Percentiles rank a stretch among this genome's conserved stretches.
Evolutionary conservation across 2,888 invertebrate genomes (phyloP).

Genomic region (Oconnorella tubifera): DNA sequence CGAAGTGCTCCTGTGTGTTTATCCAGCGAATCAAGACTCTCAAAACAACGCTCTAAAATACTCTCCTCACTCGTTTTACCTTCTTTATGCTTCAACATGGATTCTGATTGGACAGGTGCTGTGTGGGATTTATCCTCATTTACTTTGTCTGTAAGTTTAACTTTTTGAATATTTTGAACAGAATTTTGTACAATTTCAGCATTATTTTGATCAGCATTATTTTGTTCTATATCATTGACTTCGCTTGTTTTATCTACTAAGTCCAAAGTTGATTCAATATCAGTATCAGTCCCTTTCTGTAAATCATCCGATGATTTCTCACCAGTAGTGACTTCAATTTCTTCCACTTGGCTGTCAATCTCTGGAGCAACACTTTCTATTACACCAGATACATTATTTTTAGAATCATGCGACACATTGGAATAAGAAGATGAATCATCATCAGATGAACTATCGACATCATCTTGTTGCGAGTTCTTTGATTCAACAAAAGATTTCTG

Average conservation of each 20-base stretch:
- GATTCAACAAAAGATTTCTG: constrained; percentile 21
- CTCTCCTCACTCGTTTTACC: neutral
- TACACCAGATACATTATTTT: neutral
- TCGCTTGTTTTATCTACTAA: too few relatives aligned
- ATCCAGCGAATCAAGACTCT: constrained; percentile 44
- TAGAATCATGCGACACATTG: neutral
- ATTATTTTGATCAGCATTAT: neutral
- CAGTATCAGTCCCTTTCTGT: too few relatives aligned
- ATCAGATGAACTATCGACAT: constrained; percentile 1
- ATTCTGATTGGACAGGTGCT: neutral
- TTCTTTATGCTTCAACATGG: constrained; percentile 1
- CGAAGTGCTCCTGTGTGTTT: constrained; percentile 67
- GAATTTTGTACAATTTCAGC: too few relatives aligned
- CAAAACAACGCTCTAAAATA: neutral
- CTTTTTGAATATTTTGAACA: too few relatives aligned
- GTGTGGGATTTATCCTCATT: too few relatives aligned
- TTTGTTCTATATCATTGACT: neutral
- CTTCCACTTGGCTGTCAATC: neutral
- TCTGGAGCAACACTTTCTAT: neutral
- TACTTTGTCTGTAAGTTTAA: too few relatives aligned
- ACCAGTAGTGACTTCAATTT: too few relatives aligned
- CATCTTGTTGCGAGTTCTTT: neutral
- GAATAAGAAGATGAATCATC: neutral
- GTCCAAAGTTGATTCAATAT: too few relatives aligned
- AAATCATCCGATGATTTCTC: too few relatives aligned